phyloP scores from a whole-genome alignment of 2,888 invertebrate genomes.

The Teinopalpus imperialis region DNA sequence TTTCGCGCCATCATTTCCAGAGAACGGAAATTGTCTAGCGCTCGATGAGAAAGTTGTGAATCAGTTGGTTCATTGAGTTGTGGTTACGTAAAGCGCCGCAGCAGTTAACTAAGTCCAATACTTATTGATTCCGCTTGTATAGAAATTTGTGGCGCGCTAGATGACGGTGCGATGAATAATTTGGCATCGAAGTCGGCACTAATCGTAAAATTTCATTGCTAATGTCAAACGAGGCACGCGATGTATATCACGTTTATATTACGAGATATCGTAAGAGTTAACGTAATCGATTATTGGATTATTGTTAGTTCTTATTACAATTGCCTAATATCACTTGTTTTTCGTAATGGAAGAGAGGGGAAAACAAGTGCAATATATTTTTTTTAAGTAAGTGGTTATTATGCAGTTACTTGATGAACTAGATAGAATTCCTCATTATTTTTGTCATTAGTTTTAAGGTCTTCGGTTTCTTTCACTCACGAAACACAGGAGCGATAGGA shows the following conservation, averaged over 20 bases:
- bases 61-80: slow-evolving; percentile 14
- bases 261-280: background rate
- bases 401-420: no score
- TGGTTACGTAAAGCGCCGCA: slow-evolving; percentile 18
- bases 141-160: slow-evolving; percentile 2
- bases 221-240: slow-evolving; percentile 15
- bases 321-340: no score
- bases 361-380: no score
- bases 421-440: no score
- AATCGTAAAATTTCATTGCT: slow-evolving; percentile 15
- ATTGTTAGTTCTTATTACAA: background rate
- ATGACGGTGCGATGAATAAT: slow-evolving; percentile 12
- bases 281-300: slow-evolving; percentile 12
- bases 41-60: slow-evolving; percentile 21
- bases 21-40: slow-evolving; percentile 19
- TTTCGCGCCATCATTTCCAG: slow-evolving; percentile 20
- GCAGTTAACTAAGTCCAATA: slow-evolving; percentile 4
- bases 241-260: slow-evolving; percentile 5
- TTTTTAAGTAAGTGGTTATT: no score
- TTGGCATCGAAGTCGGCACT: background rate
- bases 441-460: no score
- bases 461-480: no score
- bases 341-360: no score
- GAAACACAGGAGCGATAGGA: no score
- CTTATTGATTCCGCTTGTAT: slow-evolving; percentile 2